Percentiles rank a stretch among this genome's conserved stretches.
Evolutionary conservation across 2,888 invertebrate genomes (phyloP).

Genomic region (Lagria hirta): DNA sequence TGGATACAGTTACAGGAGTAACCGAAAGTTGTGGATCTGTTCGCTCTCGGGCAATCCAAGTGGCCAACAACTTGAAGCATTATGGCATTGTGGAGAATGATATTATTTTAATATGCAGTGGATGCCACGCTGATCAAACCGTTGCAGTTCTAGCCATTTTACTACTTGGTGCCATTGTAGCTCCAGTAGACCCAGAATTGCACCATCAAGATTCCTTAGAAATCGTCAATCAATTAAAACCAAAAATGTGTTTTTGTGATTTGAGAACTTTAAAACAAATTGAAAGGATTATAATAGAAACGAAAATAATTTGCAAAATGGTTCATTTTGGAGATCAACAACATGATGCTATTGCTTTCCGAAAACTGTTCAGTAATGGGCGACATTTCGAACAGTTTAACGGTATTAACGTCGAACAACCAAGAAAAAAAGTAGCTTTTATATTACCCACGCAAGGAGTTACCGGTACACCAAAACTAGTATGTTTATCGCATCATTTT

Average conservation of each 20-base stretch:
- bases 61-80: conserved; percentile 40
- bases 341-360: conserved; percentile 30
- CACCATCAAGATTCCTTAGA: conserved; percentile 36
- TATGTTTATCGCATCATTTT: conserved; percentile 45
- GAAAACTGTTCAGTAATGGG: conserved; percentile 28
- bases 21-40: conserved; percentile 47
- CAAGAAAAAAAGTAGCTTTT: conserved; percentile 41
- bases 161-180: conserved; percentile 44
- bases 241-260: conserved; percentile 47
- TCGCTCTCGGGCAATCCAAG: conserved; percentile 38
- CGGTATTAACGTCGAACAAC: conserved; percentile 36
- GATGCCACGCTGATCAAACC: conserved; percentile 44
- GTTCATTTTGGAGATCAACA: conserved; percentile 36
- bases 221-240: conserved; percentile 39
- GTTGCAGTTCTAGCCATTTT: conserved; percentile 43
- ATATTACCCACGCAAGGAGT: conserved; percentile 45
- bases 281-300: conserved; percentile 33
- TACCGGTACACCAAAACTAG: conserved; percentile 37
- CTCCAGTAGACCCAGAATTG: conserved; percentile 42
- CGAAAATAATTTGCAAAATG: conserved; percentile 25
- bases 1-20: conserved; percentile 41
- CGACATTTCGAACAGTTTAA: conserved; percentile 28
- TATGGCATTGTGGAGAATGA: conserved; percentile 39
- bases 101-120: conserved; percentile 43
- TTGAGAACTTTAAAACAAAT: conserved; percentile 39